Percentiles rank a stretch among this genome's conserved stretches.
Conservation (phyloP, 2,113 vertebrate genomes). For the Orthonyx spaldingii region DNA sequence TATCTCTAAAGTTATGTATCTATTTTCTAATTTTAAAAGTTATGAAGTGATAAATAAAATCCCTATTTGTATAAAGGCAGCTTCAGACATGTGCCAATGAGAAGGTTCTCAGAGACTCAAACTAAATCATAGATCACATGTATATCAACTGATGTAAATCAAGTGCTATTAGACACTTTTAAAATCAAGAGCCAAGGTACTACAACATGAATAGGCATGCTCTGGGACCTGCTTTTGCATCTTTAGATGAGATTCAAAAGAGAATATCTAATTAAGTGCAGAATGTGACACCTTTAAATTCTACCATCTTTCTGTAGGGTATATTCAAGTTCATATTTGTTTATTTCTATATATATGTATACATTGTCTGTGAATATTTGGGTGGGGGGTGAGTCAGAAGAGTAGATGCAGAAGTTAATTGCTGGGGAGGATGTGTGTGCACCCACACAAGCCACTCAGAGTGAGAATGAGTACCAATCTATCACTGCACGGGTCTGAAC, state of each 20-base stretch:
- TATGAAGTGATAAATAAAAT: constrained; percentile 1
- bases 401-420: neutral
- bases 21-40: neutral
- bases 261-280: neutral
- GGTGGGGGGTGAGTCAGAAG: neutral
- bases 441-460: neutral
- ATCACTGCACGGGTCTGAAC: neutral
- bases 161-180: neutral
- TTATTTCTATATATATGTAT: neutral
- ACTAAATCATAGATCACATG: neutral
- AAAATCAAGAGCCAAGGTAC: neutral
- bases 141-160: neutral
- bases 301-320: neutral
- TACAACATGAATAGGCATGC: neutral
- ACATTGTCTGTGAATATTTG: neutral
- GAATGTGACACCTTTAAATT: neutral
- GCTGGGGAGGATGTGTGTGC: neutral
- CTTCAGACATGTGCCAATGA: neutral
- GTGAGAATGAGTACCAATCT: neutral
- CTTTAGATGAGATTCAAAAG: neutral
- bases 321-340: neutral
- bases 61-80: neutral
- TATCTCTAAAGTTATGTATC: neutral
- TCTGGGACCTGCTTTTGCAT: neutral
- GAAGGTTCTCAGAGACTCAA: neutral